Evolutionary conservation across 2,888 invertebrate genomes (phyloP).

Genomic region (Homarus gammarus): DNA sequence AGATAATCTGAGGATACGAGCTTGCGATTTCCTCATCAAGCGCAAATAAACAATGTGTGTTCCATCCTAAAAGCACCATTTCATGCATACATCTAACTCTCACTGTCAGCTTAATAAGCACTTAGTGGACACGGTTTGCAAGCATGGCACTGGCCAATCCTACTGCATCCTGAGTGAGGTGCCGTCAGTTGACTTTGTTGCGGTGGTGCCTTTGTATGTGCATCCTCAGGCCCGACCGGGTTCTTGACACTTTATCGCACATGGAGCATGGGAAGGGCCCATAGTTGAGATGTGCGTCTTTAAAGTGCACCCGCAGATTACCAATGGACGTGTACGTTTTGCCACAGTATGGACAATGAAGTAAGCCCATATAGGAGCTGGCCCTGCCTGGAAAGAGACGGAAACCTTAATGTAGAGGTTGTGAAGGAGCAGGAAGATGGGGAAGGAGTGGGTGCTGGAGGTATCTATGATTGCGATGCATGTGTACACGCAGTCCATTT

Average conservation of each 20-base stretch:
- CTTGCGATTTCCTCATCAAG: constrained; percentile 56
- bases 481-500: constrained; percentile 72
- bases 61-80: constrained; percentile 66
- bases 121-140: constrained; percentile 69
- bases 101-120: constrained; percentile 64
- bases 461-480: constrained; percentile 72
- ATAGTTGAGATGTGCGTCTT: constrained; percentile 74
- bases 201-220: constrained; percentile 75
- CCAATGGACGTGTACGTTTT: constrained; percentile 75
- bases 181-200: constrained; percentile 69
- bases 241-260: constrained; percentile 75
- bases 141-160: constrained; percentile 66
- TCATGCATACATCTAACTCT: constrained; percentile 66
- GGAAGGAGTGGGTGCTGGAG: constrained; percentile 65
- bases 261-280: constrained; percentile 74
- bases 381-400: constrained; percentile 76
- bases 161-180: constrained; percentile 65
- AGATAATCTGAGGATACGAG: constrained; percentile 56
- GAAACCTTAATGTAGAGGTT: constrained; percentile 74
- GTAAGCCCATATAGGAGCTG: constrained; percentile 73
- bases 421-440: constrained; percentile 63
- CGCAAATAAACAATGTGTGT: constrained; percentile 62
- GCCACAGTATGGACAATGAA: constrained; percentile 75
- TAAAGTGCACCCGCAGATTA: constrained; percentile 75
- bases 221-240: constrained; percentile 76